Evolutionary conservation across 30 jellyfish, hydroid and myxozoan species (phyloP), one percentile per base, ranked within the genome.

Genomic region (Hydractinia symbiolongicarpus): DNA sequence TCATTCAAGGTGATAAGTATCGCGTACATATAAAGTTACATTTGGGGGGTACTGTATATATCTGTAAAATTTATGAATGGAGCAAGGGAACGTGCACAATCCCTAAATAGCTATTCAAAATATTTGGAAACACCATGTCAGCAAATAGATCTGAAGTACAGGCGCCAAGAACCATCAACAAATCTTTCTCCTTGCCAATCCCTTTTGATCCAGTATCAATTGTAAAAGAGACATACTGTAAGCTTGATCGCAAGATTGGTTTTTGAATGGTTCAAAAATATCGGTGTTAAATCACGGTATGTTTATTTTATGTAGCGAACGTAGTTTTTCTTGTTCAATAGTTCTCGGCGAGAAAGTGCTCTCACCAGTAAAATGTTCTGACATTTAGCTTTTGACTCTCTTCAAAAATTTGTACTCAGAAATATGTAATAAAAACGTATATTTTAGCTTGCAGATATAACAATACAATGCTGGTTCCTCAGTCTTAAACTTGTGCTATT

Each of bases 391-490:
- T 30, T 30, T 30, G 1, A 0, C 1, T 30, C 44, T 2, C 2
- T 30, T 30, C 44, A 30, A 30, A 30, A 1, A 30, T 30, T 30
- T 30, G 44, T 30, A 30, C 44, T 30, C 44, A 1, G 44, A 30
- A 30, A 30, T 30, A 30, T 30, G 44, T 30, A 30, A 30, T 30
- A 30, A 13, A 54, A 73, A 76, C 77, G 56, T 76, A 44, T 57
- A 11, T 79, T 21, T 7, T 50, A 81, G 88, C 44, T 66, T 81
- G 14, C 88, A 81, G 88, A 15, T 81, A 60, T 81, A 13, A 5
- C 52, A 67, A 68, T 69, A 81, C 21, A 81, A 81, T 57, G 54
- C 76, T 66, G 88, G 57, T 81, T 9, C 76, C 88, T 21, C 53
- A 68, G 66, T 81, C 14, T 68, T 72, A 79, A 79, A 66, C 74